Evolutionary conservation across 2,797 vertebrate genomes (phyloP).

Genomic region (Manis javanica): DNA sequence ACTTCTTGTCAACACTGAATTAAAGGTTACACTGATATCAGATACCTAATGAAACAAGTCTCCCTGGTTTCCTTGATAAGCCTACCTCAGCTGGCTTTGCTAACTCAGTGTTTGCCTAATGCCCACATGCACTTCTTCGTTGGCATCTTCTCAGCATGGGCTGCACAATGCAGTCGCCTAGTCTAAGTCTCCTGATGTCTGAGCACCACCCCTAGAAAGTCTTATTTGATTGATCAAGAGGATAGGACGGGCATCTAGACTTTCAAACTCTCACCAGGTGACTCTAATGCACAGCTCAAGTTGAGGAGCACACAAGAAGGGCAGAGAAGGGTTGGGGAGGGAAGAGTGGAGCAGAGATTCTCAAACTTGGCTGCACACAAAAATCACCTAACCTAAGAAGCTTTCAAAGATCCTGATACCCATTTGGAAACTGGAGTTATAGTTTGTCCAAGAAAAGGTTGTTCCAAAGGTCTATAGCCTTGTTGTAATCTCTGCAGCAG

Average conservation of each 20-base stretch:
- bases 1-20: not conserved
- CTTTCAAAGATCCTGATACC: not conserved
- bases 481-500: not conserved
- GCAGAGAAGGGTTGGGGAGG: not conserved
- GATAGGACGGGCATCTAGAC: not conserved
- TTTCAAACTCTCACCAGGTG: not conserved
- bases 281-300: not conserved
- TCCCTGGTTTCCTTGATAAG: not conserved
- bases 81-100: not conserved
- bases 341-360: not conserved
- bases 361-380: not conserved
- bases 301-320: not conserved
- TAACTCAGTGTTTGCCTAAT: not conserved
- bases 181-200: not conserved
- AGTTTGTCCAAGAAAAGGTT: not conserved
- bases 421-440: no score
- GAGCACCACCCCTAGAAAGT: not conserved
- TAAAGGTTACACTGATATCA: not conserved
- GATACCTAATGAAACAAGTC: not conserved
- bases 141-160: not conserved
- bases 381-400: not conserved
- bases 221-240: not conserved
- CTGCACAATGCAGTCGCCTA: not conserved
- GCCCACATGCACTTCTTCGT: not conserved
- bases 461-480: not conserved